Percentiles rank a stretch among this genome's conserved stretches.
Evolutionary conservation across 2,888 invertebrate species (phyloP).

Genomic region (Candidula unifasciata): DNA sequence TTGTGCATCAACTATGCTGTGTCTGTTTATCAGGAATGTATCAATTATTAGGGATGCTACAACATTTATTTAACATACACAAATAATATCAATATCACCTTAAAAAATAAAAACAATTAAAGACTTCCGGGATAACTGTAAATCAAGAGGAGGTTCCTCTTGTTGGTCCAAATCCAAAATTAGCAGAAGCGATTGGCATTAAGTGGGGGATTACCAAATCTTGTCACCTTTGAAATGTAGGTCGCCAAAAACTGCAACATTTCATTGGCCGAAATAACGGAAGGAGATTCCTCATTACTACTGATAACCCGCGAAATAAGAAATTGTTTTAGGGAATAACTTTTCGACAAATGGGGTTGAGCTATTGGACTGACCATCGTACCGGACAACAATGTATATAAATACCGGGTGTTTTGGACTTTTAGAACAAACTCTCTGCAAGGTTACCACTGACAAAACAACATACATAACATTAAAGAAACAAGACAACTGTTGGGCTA

Average conservation of each 20-base stretch:
- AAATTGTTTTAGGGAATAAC: not conserved
- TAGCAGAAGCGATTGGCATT: not conserved
- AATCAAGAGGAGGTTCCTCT: not conserved
- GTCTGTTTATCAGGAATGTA: too few species aligned
- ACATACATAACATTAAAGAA: too few species aligned
- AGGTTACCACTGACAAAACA: not conserved
- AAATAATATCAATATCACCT: too few species aligned
- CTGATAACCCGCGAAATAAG: not conserved
- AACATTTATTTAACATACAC: too few species aligned
- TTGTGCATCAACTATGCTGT: too few species aligned
- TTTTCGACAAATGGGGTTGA: not conserved
- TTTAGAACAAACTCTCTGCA: not conserved
- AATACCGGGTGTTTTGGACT: not conserved
- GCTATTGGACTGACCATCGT: not conserved
- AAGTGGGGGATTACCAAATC: not conserved
- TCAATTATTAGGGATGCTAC: too few species aligned
- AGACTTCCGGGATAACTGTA: too few species aligned
- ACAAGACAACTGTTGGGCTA: too few species aligned
- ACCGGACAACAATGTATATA: not conserved
- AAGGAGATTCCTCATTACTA: not conserved
- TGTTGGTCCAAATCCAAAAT: not conserved
- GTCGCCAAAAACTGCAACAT: not conserved
- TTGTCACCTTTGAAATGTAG: constrained; percentile 13
- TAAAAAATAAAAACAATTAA: too few species aligned
- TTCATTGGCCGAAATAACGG: not conserved